A percentile compares a stretch with the other conserved stretches of the same genome.
Conservation (phyloP, 2,888 invertebrate genomes). For the Drosophila multiciliata region DNA sequence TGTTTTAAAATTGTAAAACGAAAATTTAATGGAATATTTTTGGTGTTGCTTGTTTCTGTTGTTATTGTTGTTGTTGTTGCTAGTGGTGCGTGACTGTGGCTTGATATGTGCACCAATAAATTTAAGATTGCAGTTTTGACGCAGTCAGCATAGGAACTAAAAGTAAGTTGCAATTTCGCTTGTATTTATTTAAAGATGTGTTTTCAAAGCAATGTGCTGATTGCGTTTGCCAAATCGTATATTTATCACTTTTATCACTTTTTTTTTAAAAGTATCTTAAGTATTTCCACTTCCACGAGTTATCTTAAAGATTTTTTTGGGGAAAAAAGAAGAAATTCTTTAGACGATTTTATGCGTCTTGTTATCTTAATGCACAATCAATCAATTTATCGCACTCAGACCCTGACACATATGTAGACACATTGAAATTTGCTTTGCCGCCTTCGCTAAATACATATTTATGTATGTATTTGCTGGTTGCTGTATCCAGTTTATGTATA, state of each 20-base stretch:
- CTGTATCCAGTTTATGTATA: not conserved
- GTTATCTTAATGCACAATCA: not conserved
- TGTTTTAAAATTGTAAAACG: conserved; percentile 76
- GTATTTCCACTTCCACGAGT: not conserved
- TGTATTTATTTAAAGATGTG: not conserved
- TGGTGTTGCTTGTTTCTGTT: conserved; percentile 48
- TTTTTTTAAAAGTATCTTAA: not conserved
- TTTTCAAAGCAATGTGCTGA: not conserved
- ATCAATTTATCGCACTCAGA: not conserved
- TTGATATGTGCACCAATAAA: conserved; percentile 36
- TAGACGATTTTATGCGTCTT: not conserved
- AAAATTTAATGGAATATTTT: conserved; percentile 76
- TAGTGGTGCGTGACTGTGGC: conserved; percentile 13
- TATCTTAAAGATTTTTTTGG: not conserved
- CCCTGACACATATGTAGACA: not conserved
- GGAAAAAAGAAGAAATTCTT: not conserved
- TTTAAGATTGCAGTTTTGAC: conserved; percentile 6
- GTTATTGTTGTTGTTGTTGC: conserved; percentile 7
- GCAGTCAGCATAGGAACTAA: not conserved
- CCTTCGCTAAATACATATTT: conserved; percentile 26
- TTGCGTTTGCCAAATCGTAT: not conserved
- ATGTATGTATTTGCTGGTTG: not conserved
- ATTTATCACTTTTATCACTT: not conserved
- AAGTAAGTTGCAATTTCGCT: not conserved
- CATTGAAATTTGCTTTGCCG: conserved; percentile 33